These are phyloP conservation scores for Labeo catla DNA, from an alignment of 2,113 vertebrate genomes.

Conservation along the genomic window DNA sequence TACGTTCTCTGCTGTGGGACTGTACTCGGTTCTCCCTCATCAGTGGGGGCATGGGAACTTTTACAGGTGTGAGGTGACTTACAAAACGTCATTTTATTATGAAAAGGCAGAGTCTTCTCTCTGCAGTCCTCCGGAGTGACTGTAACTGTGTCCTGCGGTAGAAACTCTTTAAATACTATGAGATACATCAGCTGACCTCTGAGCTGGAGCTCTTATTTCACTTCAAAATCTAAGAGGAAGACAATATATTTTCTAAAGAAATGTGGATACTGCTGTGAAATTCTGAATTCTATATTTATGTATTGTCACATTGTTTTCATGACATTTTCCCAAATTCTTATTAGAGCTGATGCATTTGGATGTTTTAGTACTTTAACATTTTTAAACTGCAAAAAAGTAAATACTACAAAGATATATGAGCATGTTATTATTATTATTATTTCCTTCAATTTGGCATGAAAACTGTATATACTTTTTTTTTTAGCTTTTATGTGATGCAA, in stretches of 20 bases:
- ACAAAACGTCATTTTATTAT: slow-evolving; percentile 29
- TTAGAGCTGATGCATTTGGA: neutral
- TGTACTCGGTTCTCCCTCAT: slow-evolving; percentile 37
- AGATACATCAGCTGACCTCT: neutral
- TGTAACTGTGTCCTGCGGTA: neutral
- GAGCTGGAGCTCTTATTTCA: neutral
- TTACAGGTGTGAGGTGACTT: slow-evolving; percentile 53
- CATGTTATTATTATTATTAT: neutral
- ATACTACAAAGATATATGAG: neutral
- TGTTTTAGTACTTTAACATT: neutral
- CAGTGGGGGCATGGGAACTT: slow-evolving; percentile 36
- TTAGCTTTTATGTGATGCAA: neutral
- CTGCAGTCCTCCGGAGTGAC: slow-evolving; percentile 3
- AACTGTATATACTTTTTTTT: neutral
- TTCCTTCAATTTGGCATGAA: neutral
- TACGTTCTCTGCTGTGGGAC: slow-evolving; percentile 44
- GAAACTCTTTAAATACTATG: neutral
- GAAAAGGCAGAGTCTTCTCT: slow-evolving; percentile 13
- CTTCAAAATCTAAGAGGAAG: neutral
- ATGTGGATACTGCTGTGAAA: neutral
- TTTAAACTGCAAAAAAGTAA: no score
- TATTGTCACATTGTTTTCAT: neutral
- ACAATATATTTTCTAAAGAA: neutral
- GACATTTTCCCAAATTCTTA: neutral
- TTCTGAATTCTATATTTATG: neutral